Percentiles rank a stretch among this genome's conserved stretches.
These are phyloP conservation scores for Morpho achilles DNA, from an alignment of 2,888 invertebrate genomes.

Conservation along the genomic window DNA sequence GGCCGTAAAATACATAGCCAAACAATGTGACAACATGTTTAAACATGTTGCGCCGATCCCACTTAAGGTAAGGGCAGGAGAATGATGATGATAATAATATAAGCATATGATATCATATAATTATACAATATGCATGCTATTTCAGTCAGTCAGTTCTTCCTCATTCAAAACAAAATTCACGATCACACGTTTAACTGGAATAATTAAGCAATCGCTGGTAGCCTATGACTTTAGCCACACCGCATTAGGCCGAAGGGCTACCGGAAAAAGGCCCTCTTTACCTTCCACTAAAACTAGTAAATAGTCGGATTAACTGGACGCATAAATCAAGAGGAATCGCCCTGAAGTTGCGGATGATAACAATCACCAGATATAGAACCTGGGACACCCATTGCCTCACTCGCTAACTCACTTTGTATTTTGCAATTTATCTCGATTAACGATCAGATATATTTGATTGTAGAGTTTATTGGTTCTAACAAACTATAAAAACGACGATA, in stretches of 20 bases:
- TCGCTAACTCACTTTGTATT: slow-evolving; percentile 12
- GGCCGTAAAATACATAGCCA: no score
- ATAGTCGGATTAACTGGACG: slow-evolving; percentile 71
- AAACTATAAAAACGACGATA: no score
- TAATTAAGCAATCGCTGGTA: slow-evolving; percentile 19
- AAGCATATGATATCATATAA: no score
- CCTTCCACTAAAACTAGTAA: slow-evolving; percentile 75
- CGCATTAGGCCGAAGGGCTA: slow-evolving; percentile 45
- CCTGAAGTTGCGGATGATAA: slow-evolving; percentile 32
- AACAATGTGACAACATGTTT: no score
- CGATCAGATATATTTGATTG: slow-evolving; percentile 10
- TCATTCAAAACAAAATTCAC: no score
- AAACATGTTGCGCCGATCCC: no score
- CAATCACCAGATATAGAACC: slow-evolving; percentile 32
- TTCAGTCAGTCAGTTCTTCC: no score
- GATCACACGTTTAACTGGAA: no score
- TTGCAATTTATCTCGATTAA: slow-evolving; percentile 22
- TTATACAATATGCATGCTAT: no score
- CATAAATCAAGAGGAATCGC: slow-evolving; percentile 59
- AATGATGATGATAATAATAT: no score
- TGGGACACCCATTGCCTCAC: slow-evolving; percentile 20
- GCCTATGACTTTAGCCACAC: slow-evolving; percentile 26
- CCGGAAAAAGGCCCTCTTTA: slow-evolving; percentile 68
- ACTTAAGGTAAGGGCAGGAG: no score
- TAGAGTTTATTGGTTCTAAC: no score